Evolutionary conservation across 1,140 invertebrate genomes (phyloP).

Genomic region (Philotrypesis tridentata): DNA sequence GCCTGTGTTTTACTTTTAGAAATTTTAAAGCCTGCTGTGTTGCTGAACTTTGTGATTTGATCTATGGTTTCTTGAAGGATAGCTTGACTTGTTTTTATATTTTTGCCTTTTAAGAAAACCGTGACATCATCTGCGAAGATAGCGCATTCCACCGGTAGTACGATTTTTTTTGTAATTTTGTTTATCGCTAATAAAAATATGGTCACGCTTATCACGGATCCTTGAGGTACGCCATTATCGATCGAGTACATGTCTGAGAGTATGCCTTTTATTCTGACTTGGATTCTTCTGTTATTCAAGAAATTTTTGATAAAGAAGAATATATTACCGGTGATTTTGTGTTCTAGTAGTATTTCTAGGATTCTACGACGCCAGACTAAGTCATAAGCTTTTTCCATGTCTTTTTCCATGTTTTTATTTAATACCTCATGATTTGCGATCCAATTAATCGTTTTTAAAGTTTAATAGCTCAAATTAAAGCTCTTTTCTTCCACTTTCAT

Average conservation of each 20-base stretch:
- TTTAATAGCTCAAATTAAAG: too few species aligned
- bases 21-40: neutral
- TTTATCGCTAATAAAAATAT: neutral
- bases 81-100: neutral
- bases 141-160: neutral
- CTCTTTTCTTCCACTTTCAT: too few species aligned
- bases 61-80: neutral
- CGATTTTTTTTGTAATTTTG: neutral
- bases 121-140: conserved; percentile 5
- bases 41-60: neutral
- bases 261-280: neutral
- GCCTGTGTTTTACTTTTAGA: neutral
- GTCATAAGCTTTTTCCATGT: too few species aligned
- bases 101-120: neutral
- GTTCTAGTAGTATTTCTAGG: conserved; percentile 36
- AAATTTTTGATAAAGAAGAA: conserved; percentile 46
- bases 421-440: too few species aligned
- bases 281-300: conserved; percentile 34
- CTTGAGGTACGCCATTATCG: conserved; percentile 6
- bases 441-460: too few species aligned
- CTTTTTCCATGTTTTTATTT: too few species aligned
- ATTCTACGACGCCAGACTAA: too few species aligned
- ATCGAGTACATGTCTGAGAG: neutral
- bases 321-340: conserved; percentile 41
- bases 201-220: neutral